phyloP scores from a whole-genome alignment of 2,113 vertebrate genomes.

The Toxostoma redivivum region DNA sequence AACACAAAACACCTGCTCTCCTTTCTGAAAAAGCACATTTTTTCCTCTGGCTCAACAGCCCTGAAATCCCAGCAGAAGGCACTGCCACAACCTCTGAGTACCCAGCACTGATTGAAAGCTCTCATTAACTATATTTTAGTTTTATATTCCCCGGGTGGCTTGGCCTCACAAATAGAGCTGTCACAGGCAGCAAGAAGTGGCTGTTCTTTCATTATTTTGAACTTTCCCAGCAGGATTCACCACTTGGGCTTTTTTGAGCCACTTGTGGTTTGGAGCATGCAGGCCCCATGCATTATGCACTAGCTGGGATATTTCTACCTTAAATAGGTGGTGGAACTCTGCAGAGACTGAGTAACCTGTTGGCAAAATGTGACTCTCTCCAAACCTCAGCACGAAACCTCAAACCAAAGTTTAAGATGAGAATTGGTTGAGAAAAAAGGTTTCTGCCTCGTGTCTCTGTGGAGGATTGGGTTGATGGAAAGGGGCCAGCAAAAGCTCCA shows the following conservation, averaged over 20 bases:
- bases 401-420: constrained; percentile 27
- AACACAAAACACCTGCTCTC: neutral
- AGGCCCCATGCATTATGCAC: constrained; percentile 53
- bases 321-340: constrained; percentile 54
- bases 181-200: constrained; percentile 34
- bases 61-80: neutral
- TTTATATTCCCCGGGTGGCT: neutral
- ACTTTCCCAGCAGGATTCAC: constrained; percentile 63
- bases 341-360: constrained; percentile 30
- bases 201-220: constrained; percentile 60
- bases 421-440: neutral
- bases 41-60: neutral
- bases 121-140: constrained; percentile 21
- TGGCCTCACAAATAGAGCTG: constrained; percentile 31
- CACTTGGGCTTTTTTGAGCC: constrained; percentile 40
- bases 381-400: constrained; percentile 61
- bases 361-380: constrained; percentile 45
- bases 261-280: constrained; percentile 66
- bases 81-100: neutral
- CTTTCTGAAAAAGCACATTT: neutral
- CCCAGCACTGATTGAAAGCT: neutral
- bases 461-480: constrained; percentile 44
- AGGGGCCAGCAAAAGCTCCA: neutral
- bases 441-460: constrained; percentile 2
- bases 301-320: constrained; percentile 58